Base-by-base conservation (phyloP, 2,113 vertebrate species). In the Aleadryas rufinucha region DNA sequence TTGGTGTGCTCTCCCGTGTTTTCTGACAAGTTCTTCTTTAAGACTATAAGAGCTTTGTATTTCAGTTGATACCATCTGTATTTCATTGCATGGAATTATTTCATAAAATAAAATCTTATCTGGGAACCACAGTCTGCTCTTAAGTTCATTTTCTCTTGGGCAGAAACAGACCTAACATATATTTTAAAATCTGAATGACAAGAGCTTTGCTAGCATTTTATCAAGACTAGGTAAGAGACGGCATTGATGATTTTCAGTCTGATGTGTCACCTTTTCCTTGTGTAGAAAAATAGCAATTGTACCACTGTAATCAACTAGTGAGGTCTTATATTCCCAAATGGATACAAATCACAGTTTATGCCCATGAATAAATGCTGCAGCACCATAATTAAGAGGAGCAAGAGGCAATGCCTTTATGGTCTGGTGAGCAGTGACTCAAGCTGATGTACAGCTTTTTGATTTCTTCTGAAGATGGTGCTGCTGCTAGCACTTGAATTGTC, bases 301-400 rank as follows among this genome's bases (percentile, higher is more conserved):
- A 44, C 18, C 28, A 63, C 75, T 86, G 44, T 68, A 93, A 94
- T 85, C 78, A 88, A 49, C 16, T 68, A 41, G 7, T 84, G 45
- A 60, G 28, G 63, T 90, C 49, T 94, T 30, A 70, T 59, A 77
- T 83, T 90, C 79, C 60, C 85, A 68, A 85, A 76, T 2, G 3
- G 84, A 57, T 47, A 91, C n/a, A 96, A 91, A 96, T 88, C 79
- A 84, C 63, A 44, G 44, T 92, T 90, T 86, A 88, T 71, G n/a
- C 23, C 52, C 3, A 0, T 60, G 85, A 94, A 84, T 81, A 95
- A 93, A 95, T 81, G 52, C 56, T 81, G 56, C 39, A 80, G 52
- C 56, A 90, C 85, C 52, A 35, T 90, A 87, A 93, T 95, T 93
- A 96, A 82, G 52, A 87, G 41, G 71, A 84, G 82, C 24, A 86